Conservation (phyloP, 2,888 invertebrate species). For the Actias luna region DNA sequence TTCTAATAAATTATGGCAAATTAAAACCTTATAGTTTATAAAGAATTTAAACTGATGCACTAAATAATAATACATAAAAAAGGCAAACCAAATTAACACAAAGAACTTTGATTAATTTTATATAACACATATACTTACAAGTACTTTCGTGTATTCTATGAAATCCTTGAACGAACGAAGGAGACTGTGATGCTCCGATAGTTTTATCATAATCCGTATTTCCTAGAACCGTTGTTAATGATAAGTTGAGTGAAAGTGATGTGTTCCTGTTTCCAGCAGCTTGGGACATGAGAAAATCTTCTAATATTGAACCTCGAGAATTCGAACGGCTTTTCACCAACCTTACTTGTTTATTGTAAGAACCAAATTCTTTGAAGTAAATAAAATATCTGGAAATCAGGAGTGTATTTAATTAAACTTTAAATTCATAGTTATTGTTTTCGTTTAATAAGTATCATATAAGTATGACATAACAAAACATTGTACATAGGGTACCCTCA, state of each 20-base stretch:
- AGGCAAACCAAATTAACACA: background rate
- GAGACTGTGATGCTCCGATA: conserved; percentile 42
- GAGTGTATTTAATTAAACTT: background rate
- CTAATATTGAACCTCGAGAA: conserved; percentile 72
- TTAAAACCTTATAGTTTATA: no score
- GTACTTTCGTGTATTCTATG: conserved; percentile 65
- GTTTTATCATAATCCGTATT: conserved; percentile 56
- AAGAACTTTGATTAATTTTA: background rate
- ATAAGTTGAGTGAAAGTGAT: conserved; percentile 51
- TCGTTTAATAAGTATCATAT: background rate
- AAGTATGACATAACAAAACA: no score
- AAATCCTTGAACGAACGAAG: conserved; percentile 47
- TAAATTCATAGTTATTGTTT: background rate
- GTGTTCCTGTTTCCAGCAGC: conserved; percentile 40
- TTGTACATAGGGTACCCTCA: no score
- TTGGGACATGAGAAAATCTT: conserved; percentile 59
- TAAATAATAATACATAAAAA: background rate
- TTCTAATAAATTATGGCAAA: no score
- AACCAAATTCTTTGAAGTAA: conserved; percentile 80
- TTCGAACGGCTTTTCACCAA: conserved; percentile 71
- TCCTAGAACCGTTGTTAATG: conserved; percentile 49
- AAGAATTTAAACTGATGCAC: no score
- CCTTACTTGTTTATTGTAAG: conserved; percentile 72
- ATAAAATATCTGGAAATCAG: conserved; percentile 67
- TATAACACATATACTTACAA: conserved; percentile 48